Conservation (phyloP, 1,140 invertebrate genomes). For the Aleiodes sp. region DNA sequence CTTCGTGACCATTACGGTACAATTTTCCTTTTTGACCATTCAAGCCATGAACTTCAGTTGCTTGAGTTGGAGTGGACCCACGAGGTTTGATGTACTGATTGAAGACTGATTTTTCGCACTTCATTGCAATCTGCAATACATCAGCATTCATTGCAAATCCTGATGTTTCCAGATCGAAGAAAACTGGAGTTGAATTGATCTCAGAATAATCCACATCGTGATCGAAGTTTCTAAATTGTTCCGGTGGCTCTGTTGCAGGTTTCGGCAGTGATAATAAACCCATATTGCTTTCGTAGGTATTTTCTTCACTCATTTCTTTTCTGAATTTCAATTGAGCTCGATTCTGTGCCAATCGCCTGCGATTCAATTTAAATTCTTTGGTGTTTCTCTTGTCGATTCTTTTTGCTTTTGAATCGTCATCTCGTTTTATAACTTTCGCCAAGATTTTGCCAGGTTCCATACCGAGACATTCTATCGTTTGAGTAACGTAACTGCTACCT, state of each 20-base stretch:
- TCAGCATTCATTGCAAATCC: slow-evolving; percentile 28
- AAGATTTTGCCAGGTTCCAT: slow-evolving; percentile 21
- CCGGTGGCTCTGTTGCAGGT: not conserved
- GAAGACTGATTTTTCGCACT: slow-evolving; percentile 19
- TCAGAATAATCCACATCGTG: not conserved
- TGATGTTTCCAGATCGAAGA: slow-evolving; percentile 39
- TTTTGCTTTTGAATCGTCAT: slow-evolving; percentile 23
- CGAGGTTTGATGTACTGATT: slow-evolving; percentile 32
- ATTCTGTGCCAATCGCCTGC: not conserved
- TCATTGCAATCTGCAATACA: slow-evolving; percentile 39
- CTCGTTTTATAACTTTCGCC: not conserved
- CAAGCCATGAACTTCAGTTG: slow-evolving; percentile 27
- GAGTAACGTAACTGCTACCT: slow-evolving; percentile 3
- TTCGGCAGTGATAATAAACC: not conserved
- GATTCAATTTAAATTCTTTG: slow-evolving; percentile 3
- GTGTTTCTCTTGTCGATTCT: slow-evolving; percentile 12
- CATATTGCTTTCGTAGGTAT: slow-evolving; percentile 23
- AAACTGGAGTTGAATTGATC: slow-evolving; percentile 18
- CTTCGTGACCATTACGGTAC: slow-evolving; percentile 10
- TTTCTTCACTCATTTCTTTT: slow-evolving; percentile 19
- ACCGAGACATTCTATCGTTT: slow-evolving; percentile 11
- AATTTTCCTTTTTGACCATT: slow-evolving; percentile 28
- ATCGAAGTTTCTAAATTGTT: not conserved
- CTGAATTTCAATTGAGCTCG: not conserved
- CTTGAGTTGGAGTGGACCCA: slow-evolving; percentile 23